Evolutionary conservation across 2,113 vertebrate species (phyloP).

Genomic region (Lepus timidus): DNA sequence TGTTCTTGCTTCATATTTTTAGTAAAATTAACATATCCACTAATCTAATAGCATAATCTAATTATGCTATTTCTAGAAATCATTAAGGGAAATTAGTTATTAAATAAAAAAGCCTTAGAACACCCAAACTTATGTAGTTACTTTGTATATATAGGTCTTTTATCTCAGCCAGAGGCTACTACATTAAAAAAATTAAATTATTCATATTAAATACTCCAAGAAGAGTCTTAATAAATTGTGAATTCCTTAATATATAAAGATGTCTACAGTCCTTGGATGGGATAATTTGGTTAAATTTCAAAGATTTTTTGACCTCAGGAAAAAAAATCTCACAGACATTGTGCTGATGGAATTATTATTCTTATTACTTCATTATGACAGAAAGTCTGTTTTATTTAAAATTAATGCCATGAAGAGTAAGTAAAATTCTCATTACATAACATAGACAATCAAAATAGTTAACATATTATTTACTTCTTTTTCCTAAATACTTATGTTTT

Average conservation of each 20-base stretch:
- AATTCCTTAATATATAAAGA: constrained; percentile 31
- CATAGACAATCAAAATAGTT: not conserved
- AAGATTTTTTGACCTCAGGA: not conserved
- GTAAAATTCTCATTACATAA: not conserved
- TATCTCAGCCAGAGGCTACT: not conserved
- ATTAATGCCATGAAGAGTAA: not conserved
- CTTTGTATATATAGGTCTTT: not conserved
- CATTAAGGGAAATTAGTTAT: not conserved
- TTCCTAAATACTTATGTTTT: not conserved
- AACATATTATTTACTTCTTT: not conserved
- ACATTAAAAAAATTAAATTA: not conserved
- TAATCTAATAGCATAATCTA: no score
- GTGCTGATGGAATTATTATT: not conserved
- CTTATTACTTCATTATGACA: constrained; percentile 18
- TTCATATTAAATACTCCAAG: not conserved
- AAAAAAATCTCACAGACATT: not conserved
- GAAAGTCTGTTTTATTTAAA: constrained; percentile 22
- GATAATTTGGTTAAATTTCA: constrained; percentile 35
- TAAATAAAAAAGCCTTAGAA: not conserved
- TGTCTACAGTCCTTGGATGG: not conserved
- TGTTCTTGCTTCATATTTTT: not conserved
- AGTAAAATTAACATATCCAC: not conserved
- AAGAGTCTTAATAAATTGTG: not conserved
- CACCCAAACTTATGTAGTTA: not conserved
- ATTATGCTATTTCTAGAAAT: not conserved